Conservation (phyloP, 2,888 invertebrate genomes). For the Pherbina coryleti region DNA sequence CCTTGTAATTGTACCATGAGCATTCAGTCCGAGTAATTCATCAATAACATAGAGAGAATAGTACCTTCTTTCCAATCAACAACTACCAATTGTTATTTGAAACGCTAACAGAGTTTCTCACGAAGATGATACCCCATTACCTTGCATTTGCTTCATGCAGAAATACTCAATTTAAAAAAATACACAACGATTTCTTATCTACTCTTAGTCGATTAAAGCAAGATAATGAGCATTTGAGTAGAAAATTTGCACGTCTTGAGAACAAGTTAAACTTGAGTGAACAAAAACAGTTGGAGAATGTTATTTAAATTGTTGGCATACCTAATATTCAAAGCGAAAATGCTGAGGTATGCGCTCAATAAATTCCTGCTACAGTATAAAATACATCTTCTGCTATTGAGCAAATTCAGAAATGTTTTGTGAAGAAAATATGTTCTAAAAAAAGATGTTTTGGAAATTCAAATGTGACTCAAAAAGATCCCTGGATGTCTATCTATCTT, state of each 20-base stretch:
- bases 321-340: neutral
- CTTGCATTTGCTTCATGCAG: too few species aligned
- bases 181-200: too few species aligned
- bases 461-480: neutral
- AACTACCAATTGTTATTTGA: too few species aligned
- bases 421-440: neutral
- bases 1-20: too few species aligned
- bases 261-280: neutral
- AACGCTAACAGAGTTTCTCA: too few species aligned
- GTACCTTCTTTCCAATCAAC: too few species aligned
- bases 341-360: neutral
- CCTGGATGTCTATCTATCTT: neutral
- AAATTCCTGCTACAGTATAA: neutral
- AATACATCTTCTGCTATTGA: neutral
- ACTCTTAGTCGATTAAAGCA: neutral
- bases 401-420: neutral
- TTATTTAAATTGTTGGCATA: neutral
- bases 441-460: neutral
- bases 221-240: conserved; percentile 29
- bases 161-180: too few species aligned
- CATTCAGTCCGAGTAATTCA: too few species aligned
- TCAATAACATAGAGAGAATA: too few species aligned
- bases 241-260: neutral
- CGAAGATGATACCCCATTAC: too few species aligned
- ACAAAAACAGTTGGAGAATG: neutral